A percentile compares a stretch with the other conserved stretches of the same genome.
Evolutionary conservation across 2,797 vertebrate species (phyloP).

Genomic region (Gadopsis bispinosus): DNA sequence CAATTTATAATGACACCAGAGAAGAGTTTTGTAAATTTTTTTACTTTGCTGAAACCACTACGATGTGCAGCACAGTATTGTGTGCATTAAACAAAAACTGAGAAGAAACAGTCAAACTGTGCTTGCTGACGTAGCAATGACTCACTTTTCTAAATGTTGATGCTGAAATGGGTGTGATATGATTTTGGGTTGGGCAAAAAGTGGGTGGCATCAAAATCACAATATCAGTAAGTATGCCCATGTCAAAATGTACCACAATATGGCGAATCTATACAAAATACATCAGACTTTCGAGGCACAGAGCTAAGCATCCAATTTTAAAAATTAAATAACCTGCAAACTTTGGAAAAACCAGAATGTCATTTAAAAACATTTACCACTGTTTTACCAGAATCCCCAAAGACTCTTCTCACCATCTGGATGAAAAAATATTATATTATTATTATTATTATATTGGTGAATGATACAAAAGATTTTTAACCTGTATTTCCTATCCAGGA

Average conservation of each 20-base stretch:
- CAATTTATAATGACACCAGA: slow-evolving; percentile 2
- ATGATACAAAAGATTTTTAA: not conserved
- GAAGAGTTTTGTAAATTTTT: not conserved
- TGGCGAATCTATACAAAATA: not conserved
- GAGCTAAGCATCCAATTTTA: not conserved
- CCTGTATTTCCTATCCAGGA: not conserved
- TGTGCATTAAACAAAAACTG: not conserved
- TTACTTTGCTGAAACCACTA: not conserved
- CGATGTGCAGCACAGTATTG: not conserved
- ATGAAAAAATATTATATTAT: not conserved
- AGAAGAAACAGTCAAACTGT: not conserved
- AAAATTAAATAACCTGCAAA: not conserved
- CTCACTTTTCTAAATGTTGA: not conserved
- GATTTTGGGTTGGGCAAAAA: not conserved
- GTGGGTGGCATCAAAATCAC: not conserved
- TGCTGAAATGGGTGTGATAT: not conserved
- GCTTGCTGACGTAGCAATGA: not conserved
- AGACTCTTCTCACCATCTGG: not conserved
- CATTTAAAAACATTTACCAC: not conserved
- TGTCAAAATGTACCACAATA: not conserved
- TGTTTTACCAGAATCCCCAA: not conserved
- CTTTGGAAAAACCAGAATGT: not conserved
- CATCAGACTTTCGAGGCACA: not conserved
- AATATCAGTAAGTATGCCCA: not conserved
- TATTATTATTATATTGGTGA: too few relatives aligned